Percentiles rank a stretch among this genome's conserved stretches.
phyloP scores from a whole-genome alignment of 2,888 invertebrate species.

The Leptogaster cylindrica region DNA sequence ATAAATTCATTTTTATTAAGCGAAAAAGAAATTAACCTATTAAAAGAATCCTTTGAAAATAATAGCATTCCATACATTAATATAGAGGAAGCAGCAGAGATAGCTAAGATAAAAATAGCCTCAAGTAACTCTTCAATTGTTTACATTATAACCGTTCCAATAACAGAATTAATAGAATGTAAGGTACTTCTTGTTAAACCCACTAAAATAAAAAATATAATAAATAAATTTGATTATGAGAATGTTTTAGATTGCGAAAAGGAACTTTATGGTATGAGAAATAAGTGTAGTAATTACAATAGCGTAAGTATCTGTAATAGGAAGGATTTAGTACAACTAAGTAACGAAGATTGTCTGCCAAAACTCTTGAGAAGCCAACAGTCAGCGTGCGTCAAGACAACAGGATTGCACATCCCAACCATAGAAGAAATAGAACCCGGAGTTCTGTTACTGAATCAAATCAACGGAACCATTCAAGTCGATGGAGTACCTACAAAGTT shows the following conservation, averaged over 20 bases:
- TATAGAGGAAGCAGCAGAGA: conserved; percentile 44
- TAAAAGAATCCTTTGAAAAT: conserved; percentile 41
- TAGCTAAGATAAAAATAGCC: conserved; percentile 14
- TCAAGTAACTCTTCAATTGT: conserved; percentile 3
- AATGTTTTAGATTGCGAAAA: conserved; percentile 3
- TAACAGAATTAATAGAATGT: not conserved
- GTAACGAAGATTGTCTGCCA: not conserved
- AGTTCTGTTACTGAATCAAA: not conserved
- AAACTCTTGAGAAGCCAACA: not conserved
- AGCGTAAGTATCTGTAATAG: conserved; percentile 1
- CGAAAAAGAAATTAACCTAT: conserved; percentile 43
- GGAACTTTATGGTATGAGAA: not conserved
- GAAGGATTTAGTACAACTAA: not conserved
- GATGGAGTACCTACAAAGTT: not conserved
- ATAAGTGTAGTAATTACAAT: conserved; percentile 1
- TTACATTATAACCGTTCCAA: conserved; percentile 9
- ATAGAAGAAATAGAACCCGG: not conserved
- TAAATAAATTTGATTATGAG: conserved; percentile 17
- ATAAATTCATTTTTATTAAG: conserved; percentile 47
- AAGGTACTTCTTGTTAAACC: not conserved
- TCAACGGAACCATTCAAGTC: not conserved
- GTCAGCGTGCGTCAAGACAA: not conserved
- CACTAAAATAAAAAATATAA: conserved; percentile 4
- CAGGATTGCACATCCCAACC: not conserved
- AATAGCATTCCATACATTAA: conserved; percentile 44